Conservation (phyloP, 2,888 invertebrate genomes). For the Idaea dimidiata region DNA sequence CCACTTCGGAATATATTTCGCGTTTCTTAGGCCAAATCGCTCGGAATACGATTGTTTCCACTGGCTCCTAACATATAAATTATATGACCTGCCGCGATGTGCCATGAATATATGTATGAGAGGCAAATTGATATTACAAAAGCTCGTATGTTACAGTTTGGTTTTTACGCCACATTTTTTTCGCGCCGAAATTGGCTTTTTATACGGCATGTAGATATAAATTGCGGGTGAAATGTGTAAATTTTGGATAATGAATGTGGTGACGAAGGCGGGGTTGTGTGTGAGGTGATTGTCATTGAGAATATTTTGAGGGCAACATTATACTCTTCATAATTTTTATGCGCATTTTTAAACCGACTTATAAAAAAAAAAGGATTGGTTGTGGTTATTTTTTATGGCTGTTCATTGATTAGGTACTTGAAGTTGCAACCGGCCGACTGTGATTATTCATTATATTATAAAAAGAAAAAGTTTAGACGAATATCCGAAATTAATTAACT, state of each 20-base stretch:
- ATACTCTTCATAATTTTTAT: too few relatives aligned
- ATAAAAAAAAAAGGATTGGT: too few relatives aligned
- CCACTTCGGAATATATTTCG: slow-evolving; percentile 44
- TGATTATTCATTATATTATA: too few relatives aligned
- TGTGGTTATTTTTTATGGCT: too few relatives aligned
- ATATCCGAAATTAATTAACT: too few relatives aligned
- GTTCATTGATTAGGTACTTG: too few relatives aligned
- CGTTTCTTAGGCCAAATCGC: slow-evolving; percentile 63
- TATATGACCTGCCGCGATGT: slow-evolving; percentile 73
- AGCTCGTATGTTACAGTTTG: slow-evolving; percentile 65
- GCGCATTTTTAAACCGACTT: too few relatives aligned
- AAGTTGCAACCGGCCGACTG: too few relatives aligned
- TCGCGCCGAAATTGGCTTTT: slow-evolving; percentile 66
- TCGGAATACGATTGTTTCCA: slow-evolving; percentile 73
- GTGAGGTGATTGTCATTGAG: neutral
- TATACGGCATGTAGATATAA: slow-evolving; percentile 54
- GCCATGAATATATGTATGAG: slow-evolving; percentile 78
- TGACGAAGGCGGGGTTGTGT: neutral
- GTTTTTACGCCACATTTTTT: slow-evolving; percentile 57
- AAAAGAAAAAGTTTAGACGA: too few relatives aligned
- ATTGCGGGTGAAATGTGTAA: slow-evolving; percentile 72
- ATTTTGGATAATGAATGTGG: slow-evolving; percentile 64
- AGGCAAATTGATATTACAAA: slow-evolving; percentile 76
- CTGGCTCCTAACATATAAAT: slow-evolving; percentile 73
- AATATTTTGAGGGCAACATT: too few relatives aligned